Base-by-base conservation (phyloP, 2,888 invertebrate species). In the Synergus laeviventris region DNA sequence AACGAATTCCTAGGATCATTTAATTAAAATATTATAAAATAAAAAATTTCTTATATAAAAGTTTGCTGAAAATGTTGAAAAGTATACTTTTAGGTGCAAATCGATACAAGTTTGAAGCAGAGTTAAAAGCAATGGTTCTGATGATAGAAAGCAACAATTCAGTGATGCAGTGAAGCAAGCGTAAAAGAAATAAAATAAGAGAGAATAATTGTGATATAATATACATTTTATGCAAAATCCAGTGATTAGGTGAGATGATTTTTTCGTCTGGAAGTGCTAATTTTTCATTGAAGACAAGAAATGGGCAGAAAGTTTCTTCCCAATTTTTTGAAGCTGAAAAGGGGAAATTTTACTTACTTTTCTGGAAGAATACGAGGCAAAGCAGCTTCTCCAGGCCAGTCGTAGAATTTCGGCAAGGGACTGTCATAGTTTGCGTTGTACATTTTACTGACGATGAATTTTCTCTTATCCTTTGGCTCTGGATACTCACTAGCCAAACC, bases 401-500 rank as follows among this genome's bases (percentile, higher is more conserved):
- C 89, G 79, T 92, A 92, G 31, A 91, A 84, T 56, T 90, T 90
- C 77, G 97, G 96, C 92, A 97, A 93, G 75, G 96, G 94, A 82
- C 94, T 93, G 89, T 95, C 95, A 89, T 97, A 97, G 88, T 95
- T 93, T 86, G 93, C 94, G 89, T 94, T 94, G 91, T 96, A 97
- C 92, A 96, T 93, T 89, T 96, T 95, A 76, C 93, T 93, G 85
- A 94, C 92, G 49, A 97, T 93, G 91, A 95, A 96, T 81, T 93
- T 92, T 75, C 93, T 91, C 87, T 96, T 94, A 87, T 97, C 94
- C 83, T 94, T 93, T 59, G 97, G 97, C 90, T 97, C 95, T 0
- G 97, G 97, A 90, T 97, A 97, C 4, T 95, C 94, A 3, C 97
- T 96, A 3, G 97, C 97, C 82, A 96, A 92, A 80, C 93, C 93